Evolutionary conservation across 1,140 invertebrate species (phyloP).

Genomic region (Zaprionus ornatus): DNA sequence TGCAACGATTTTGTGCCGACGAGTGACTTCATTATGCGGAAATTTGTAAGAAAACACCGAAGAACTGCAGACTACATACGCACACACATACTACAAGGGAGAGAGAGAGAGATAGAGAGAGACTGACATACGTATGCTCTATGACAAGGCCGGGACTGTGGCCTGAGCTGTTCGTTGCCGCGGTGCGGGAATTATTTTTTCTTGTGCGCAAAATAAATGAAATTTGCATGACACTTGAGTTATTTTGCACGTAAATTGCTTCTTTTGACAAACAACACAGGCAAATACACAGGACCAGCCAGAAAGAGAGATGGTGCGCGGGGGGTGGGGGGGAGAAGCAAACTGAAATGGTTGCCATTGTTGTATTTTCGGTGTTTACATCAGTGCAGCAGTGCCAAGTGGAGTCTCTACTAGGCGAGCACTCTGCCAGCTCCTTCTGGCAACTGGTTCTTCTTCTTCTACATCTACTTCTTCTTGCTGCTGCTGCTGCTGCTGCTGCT

Average conservation of each 20-base stretch:
- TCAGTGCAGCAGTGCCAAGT: conserved; percentile 69
- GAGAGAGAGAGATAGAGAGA: too few relatives aligned
- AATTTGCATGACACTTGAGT: conserved; percentile 84
- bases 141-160: conserved; percentile 56
- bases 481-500: neutral
- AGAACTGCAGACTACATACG: conserved; percentile 43
- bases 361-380: conserved; percentile 81
- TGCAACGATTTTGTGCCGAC: conserved; percentile 49
- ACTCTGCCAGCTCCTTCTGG: neutral
- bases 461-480: too few relatives aligned
- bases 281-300: conserved; percentile 69
- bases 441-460: neutral
- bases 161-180: conserved; percentile 34
- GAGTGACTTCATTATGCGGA: conserved; percentile 74
- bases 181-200: conserved; percentile 70
- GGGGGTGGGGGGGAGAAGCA: conserved; percentile 18
- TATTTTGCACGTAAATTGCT: conserved; percentile 84
- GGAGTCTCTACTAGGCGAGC: conserved; percentile 39
- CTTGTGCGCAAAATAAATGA: conserved; percentile 82
- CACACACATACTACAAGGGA: neutral
- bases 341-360: conserved; percentile 69
- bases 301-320: neutral
- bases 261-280: conserved; percentile 83
- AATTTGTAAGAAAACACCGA: conserved; percentile 69
- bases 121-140: conserved; percentile 27